A percentile compares a stretch with the other conserved stretches of the same genome.
Conservation (phyloP, 1,140 invertebrate species). For the Sitodiplosis mosellana region DNA sequence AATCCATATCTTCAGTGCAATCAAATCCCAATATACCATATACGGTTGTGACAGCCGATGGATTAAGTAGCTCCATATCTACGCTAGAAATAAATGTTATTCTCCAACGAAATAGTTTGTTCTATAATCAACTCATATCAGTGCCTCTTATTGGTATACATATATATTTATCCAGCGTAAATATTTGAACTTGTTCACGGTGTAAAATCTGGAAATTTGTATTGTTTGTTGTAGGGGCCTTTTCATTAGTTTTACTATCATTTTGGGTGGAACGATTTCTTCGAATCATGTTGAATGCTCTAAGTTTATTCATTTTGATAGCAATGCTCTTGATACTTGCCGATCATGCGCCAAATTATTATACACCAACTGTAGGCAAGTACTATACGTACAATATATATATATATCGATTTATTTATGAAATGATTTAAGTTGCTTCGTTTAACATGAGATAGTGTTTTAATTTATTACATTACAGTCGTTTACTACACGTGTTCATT, state of each 20-base stretch:
- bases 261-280: neutral
- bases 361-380: neutral
- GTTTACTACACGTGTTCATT: too few relatives aligned
- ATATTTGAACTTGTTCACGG: neutral
- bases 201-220: neutral
- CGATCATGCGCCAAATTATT: neutral
- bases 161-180: too few relatives aligned
- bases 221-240: neutral
- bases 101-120: neutral
- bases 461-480: too few relatives aligned
- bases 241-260: neutral
- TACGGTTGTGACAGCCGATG: too few relatives aligned
- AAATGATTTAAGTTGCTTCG: too few relatives aligned
- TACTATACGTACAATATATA: neutral
- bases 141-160: neutral
- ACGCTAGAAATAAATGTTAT: too few relatives aligned
- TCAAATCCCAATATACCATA: too few relatives aligned
- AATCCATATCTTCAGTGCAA: too few relatives aligned
- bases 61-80: too few relatives aligned
- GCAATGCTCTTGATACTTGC: neutral
- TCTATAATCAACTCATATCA: neutral
- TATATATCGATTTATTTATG: too few relatives aligned
- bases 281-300: neutral
- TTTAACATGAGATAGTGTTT: too few relatives aligned
- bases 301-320: neutral